Conservation (phyloP, 2,113 vertebrate species). For the Corythaixoides concolor region DNA sequence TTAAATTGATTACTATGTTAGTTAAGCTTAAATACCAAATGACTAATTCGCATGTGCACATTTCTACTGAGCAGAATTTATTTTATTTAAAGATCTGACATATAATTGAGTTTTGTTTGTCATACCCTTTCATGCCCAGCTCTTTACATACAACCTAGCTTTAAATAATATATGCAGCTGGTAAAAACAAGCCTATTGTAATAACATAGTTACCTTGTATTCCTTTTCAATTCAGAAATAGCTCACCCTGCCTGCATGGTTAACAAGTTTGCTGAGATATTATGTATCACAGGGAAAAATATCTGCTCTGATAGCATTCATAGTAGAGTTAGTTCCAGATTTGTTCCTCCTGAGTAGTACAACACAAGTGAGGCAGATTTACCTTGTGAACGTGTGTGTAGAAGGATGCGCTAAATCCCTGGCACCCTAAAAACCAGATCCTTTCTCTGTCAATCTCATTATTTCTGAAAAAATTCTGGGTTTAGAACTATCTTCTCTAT, state of each 20-base stretch:
- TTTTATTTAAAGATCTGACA: constrained; percentile 50
- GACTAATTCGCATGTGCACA: constrained; percentile 6
- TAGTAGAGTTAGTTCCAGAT: not conserved
- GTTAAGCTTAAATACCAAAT: constrained; percentile 41
- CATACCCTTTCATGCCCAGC: not conserved
- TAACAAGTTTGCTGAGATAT: not conserved
- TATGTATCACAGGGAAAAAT: not conserved
- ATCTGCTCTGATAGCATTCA: not conserved
- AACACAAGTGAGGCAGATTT: not conserved
- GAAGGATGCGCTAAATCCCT: not conserved
- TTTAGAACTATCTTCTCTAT: not conserved
- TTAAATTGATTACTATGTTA: constrained; percentile 23
- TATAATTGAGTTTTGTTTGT: constrained; percentile 16
- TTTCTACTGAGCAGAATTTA: constrained; percentile 2
- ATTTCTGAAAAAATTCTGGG: not conserved
- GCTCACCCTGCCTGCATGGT: not conserved
- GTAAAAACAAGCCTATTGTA: not conserved
- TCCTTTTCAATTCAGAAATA: constrained; percentile 7
- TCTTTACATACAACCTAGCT: not conserved
- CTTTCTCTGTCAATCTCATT: not conserved
- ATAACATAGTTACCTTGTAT: not conserved
- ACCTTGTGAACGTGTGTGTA: not conserved
- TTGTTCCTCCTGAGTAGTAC: not conserved
- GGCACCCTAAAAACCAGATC: not conserved
- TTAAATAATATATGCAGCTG: constrained; percentile 19